Evolutionary conservation across 2,888 invertebrate species (phyloP), one percentile per base, ranked within the genome.

Genomic region (Cephalotes varians): DNA sequence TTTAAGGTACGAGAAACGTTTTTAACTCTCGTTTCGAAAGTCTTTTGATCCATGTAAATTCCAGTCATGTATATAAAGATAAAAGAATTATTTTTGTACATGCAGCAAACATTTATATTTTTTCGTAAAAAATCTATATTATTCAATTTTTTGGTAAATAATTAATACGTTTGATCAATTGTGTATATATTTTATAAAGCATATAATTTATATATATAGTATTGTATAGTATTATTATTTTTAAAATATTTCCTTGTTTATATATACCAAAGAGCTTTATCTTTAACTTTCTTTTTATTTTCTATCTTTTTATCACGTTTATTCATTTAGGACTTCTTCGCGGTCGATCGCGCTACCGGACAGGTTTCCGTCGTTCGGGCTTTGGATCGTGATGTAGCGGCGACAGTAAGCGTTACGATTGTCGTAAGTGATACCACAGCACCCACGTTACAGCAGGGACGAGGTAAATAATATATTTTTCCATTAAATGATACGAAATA

Each of bases 361-460:
- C 95, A 95, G 91, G 97, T 98, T 37, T 94, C 95, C 0, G 97
- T 98, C 0, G 95, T 96, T 0, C 96, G 95, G 88, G 93, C 94
- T 0, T 94, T 98, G 77, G 95, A 97, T 91, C 95, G 98, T 40
- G 96, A 96, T 85, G 93, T 96, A 0, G 97, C 98, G 0, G 97
- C 97, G 0, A 96, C 97, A 0, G 96, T 99, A 37, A 96, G 97
- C 18, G 96, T 98, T 72, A 97, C 97, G 0, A 97, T 98, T 0
- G 95, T 97, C 25, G 98, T 98, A 1, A 97, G 97, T 0, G 99
- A 98, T 92, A 96, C 97, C 0, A 97, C 97, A 0, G 98, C 98
- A 0, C 96, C 96, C 0, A 96, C 96, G 0, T 95, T 97, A 0
- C 98, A 98, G 91, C 96, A 96, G 91, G 97, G 97, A 85, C 96